Percentiles rank a stretch among this genome's conserved stretches.
Evolutionary conservation across 2,888 invertebrate species (phyloP).

Genomic region (Antitype chi): DNA sequence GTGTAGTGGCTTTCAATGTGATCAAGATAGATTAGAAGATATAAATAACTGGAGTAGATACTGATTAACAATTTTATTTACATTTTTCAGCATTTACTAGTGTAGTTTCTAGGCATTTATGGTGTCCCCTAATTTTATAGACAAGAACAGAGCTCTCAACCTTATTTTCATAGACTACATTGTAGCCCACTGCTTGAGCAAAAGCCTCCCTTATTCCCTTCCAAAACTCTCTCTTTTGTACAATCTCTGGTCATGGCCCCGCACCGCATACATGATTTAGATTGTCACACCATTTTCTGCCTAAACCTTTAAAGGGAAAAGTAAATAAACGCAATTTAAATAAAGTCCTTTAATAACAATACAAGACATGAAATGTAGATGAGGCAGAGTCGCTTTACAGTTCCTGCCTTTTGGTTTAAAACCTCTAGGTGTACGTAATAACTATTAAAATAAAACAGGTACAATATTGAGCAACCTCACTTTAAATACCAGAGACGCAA

Average conservation of each 20-base stretch:
- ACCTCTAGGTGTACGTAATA: conserved; percentile 45
- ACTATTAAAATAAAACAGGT: conserved; percentile 69
- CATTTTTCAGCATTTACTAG: not conserved
- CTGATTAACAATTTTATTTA: not conserved
- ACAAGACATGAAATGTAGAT: conserved; percentile 60
- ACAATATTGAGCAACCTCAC: conserved; percentile 68
- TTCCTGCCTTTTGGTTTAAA: conserved; percentile 52
- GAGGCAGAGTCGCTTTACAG: conserved; percentile 57
- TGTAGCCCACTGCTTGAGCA: not conserved
- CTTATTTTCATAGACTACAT: not conserved
- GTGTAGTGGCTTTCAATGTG: conserved; percentile 1
- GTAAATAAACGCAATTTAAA: conserved; percentile 40
- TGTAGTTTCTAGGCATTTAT: not conserved
- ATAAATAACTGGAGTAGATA: not conserved
- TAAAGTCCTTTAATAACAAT: conserved; percentile 61
- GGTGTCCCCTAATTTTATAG: not conserved
- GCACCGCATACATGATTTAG: not conserved
- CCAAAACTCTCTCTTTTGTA: not conserved
- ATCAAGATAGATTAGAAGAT: not conserved
- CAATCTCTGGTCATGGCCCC: not conserved
- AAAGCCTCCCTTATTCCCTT: not conserved
- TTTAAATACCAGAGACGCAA: conserved; percentile 30
- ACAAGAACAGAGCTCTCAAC: not conserved
- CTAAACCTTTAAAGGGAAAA: not conserved
- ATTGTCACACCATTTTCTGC: not conserved